A percentile compares a stretch with the other conserved stretches of the same genome.
phyloP scores from a whole-genome alignment of 1,140 invertebrate species.

The Amyelois transitella region DNA sequence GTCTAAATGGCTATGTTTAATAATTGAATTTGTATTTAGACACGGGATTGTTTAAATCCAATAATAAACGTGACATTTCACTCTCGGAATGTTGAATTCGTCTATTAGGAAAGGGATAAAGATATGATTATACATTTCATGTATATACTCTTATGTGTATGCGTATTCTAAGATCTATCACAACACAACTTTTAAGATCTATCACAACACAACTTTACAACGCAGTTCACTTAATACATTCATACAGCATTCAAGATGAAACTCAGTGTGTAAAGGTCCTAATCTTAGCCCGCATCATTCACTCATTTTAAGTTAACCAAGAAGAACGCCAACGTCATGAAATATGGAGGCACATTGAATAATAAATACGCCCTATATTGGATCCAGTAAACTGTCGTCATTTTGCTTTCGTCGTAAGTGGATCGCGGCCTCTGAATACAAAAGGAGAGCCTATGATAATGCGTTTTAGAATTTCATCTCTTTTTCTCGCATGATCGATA shows the following conservation, averaged over 20 bases:
- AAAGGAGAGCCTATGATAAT: constrained; percentile 25
- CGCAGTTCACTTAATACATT: too few relatives aligned
- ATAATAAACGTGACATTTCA: too few relatives aligned
- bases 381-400: constrained; percentile 31
- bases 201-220: too few relatives aligned
- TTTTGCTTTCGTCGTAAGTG: constrained; percentile 25
- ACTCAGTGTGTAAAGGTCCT: not conserved
- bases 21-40: too few relatives aligned
- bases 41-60: too few relatives aligned
- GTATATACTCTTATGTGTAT: too few relatives aligned
- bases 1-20: too few relatives aligned
- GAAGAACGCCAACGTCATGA: constrained; percentile 30
- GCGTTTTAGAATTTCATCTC: constrained; percentile 25
- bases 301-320: constrained; percentile 35
- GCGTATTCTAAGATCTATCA: too few relatives aligned
- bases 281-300: constrained; percentile 22
- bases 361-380: constrained; percentile 41
- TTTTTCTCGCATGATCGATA: constrained; percentile 22
- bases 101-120: too few relatives aligned
- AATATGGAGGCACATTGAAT: constrained; percentile 41
- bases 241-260: not conserved
- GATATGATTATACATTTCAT: too few relatives aligned
- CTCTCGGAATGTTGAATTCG: too few relatives aligned
- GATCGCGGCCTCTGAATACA: constrained; percentile 24
- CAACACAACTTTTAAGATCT: too few relatives aligned